Percentiles rank a stretch among this genome's conserved stretches.
phyloP scores from a whole-genome alignment of 2,797 vertebrate genomes.

The Taeniopygia guttata region DNA sequence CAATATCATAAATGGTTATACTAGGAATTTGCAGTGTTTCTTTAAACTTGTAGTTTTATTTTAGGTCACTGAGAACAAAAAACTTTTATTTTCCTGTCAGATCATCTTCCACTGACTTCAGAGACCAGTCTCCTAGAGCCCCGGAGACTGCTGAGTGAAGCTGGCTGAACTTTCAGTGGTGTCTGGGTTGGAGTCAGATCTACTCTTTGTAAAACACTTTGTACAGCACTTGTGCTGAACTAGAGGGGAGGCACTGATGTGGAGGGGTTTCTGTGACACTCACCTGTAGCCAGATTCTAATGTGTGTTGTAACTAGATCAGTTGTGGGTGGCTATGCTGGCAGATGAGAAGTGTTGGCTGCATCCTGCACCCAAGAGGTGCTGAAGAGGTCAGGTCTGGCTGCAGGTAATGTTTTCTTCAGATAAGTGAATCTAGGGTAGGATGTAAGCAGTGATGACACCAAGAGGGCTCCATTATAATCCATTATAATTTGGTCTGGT shows the following conservation, averaged over 20 bases:
- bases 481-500: neutral
- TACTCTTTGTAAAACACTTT: neutral
- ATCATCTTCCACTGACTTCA: neutral
- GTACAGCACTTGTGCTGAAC: neutral
- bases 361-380: neutral
- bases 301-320: fast-evolving
- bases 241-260: neutral
- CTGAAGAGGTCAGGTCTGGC: neutral
- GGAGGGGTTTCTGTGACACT: neutral
- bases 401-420: neutral
- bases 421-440: neutral
- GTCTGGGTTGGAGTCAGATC: neutral
- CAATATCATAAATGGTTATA: neutral
- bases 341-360: neutral
- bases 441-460: neutral
- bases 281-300: neutral
- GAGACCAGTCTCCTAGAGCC: neutral
- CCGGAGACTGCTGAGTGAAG: neutral
- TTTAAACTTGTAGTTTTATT: neutral
- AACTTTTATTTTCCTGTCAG: neutral
- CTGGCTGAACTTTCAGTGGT: neutral
- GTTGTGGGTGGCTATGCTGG: neutral
- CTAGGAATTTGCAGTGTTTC: neutral
- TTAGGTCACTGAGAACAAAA: neutral
- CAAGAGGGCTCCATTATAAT: neutral